Evolutionary conservation across 2,888 invertebrate species (phyloP).

Genomic region (Tortrix viridana): DNA sequence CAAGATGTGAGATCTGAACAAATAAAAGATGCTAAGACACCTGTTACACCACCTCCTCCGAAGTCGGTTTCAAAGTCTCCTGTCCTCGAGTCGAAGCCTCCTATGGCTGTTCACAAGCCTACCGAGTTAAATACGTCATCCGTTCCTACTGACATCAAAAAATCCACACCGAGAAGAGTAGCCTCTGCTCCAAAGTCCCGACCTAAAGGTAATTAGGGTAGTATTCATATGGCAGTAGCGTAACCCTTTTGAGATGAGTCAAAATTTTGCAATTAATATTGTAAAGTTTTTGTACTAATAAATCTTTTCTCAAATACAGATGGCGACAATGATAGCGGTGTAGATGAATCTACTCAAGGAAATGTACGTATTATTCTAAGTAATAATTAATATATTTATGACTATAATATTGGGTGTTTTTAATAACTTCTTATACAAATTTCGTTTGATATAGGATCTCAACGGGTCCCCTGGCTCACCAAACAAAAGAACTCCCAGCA

Average conservation of each 20-base stretch:
- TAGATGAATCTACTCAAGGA: slow-evolving; percentile 92
- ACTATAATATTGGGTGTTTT: background rate
- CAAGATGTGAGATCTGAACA: slow-evolving; percentile 52
- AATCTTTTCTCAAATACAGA: slow-evolving; percentile 81
- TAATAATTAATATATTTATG: slow-evolving; percentile 1
- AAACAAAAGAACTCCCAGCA: slow-evolving; percentile 88
- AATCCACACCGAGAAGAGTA: slow-evolving; percentile 72
- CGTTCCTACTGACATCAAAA: slow-evolving; percentile 61
- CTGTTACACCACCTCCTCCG: slow-evolving; percentile 53
- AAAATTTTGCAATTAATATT: slow-evolving; percentile 40
- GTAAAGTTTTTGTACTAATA: slow-evolving; percentile 19
- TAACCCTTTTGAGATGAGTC: slow-evolving; percentile 62
- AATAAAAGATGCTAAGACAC: slow-evolving; percentile 52
- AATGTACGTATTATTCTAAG: slow-evolving; percentile 84
- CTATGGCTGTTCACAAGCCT: slow-evolving; percentile 63
- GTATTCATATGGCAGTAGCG: background rate
- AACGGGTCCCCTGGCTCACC: slow-evolving; percentile 90
- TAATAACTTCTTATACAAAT: background rate
- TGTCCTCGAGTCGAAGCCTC: slow-evolving; percentile 58
- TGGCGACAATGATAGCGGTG: slow-evolving; percentile 92
- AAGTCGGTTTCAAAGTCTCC: slow-evolving; percentile 66
- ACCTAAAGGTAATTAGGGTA: slow-evolving; percentile 69
- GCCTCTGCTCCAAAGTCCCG: slow-evolving; percentile 73
- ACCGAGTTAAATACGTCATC: slow-evolving; percentile 66
- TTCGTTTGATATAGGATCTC: slow-evolving; percentile 69